Percentiles rank a stretch among this genome's conserved stretches.
phyloP scores from a whole-genome alignment of 2,888 invertebrate species.

The Aspidapion aeneum region DNA sequence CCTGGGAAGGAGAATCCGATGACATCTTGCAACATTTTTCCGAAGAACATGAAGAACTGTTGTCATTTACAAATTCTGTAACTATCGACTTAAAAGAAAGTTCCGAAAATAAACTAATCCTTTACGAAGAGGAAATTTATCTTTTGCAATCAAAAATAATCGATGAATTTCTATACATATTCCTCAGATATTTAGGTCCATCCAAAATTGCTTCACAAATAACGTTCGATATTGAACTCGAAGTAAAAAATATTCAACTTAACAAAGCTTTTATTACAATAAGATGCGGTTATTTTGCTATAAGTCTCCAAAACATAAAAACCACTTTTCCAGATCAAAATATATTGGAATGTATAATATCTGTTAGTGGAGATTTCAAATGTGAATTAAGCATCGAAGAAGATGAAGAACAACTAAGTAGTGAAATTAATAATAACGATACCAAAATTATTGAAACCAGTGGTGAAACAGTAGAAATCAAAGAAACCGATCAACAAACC shows the following conservation, averaged over 20 bases:
- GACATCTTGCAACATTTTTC: slow-evolving; percentile 39
- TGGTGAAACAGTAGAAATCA: no score
- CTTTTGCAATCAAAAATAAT: slow-evolving; percentile 31
- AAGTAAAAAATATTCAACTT: slow-evolving; percentile 11
- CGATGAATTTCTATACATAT: slow-evolving; percentile 26
- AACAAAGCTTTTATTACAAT: slow-evolving; percentile 18
- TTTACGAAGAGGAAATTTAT: slow-evolving; percentile 36
- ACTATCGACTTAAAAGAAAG: slow-evolving; percentile 27
- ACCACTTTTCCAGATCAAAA: slow-evolving; percentile 15
- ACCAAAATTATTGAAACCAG: neutral
- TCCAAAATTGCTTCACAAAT: slow-evolving; percentile 29
- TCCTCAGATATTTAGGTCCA: slow-evolving; percentile 35
- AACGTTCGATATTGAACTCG: slow-evolving; percentile 30
- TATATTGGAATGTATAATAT: slow-evolving; percentile 25
- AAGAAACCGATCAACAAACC: neutral
- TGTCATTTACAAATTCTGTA: slow-evolving; percentile 30
- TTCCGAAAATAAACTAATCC: slow-evolving; percentile 36
- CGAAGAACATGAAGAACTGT: slow-evolving; percentile 35
- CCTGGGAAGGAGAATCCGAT: slow-evolving; percentile 36
- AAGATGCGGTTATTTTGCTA: slow-evolving; percentile 17
- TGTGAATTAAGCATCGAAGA: slow-evolving; percentile 6
- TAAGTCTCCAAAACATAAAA: slow-evolving; percentile 23
- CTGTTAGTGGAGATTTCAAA: slow-evolving; percentile 17
- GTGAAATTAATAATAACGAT: neutral
- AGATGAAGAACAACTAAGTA: neutral